Evolutionary conservation across 2,888 invertebrate species (phyloP).

Genomic region (Biston stratarius): DNA sequence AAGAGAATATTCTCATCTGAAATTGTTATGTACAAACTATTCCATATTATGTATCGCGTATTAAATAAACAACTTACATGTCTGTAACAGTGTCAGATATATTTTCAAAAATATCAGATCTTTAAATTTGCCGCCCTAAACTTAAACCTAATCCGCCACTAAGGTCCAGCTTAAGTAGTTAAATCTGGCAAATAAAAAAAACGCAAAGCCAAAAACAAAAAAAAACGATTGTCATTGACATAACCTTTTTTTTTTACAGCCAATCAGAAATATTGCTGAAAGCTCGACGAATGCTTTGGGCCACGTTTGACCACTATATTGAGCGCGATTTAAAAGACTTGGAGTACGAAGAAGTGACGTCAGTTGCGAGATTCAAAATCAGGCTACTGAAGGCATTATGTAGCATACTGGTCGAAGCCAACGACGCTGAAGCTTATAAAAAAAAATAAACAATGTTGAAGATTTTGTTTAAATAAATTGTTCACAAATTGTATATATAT

Average conservation of each 20-base stretch:
- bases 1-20: no score
- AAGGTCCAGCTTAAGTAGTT: no score
- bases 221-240: background rate
- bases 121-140: no score
- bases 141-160: no score
- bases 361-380: conserved; percentile 62
- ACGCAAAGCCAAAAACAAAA: no score
- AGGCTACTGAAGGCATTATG: conserved; percentile 67
- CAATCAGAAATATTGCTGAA: conserved; percentile 76
- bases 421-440: background rate
- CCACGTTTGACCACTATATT: conserved; percentile 78
- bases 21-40: no score
- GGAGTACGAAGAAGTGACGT: conserved; percentile 58
- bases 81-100: no score
- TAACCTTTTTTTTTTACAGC: conserved; percentile 76
- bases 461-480: conserved; percentile 15
- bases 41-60: no score
- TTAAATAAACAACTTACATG: no score
- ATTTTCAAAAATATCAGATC: no score
- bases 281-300: conserved; percentile 80
- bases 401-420: conserved; percentile 68
- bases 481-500: background rate
- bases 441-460: conserved; percentile 1
- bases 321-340: conserved; percentile 67
- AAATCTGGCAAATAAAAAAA: no score